These are phyloP conservation scores for Pempheris klunzingeri DNA, from an alignment of 2,797 vertebrate genomes.

Conservation along the genomic window DNA sequence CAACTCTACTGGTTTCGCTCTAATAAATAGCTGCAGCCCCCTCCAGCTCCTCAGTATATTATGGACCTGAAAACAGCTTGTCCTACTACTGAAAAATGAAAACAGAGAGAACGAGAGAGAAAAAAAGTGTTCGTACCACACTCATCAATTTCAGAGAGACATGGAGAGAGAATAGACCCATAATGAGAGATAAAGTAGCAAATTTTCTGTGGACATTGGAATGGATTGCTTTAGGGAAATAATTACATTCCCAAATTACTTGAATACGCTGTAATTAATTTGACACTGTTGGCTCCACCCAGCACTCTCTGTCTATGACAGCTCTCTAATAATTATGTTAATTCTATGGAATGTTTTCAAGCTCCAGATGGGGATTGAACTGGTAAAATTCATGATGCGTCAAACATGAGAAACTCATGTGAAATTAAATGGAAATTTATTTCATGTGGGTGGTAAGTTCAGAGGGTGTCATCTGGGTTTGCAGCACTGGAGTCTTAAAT, in stretches of 20 bases:
- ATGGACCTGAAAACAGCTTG: constrained; percentile 14
- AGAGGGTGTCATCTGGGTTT: neutral
- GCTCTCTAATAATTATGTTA: too few species aligned
- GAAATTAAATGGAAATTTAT: neutral
- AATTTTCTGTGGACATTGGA: constrained; percentile 5
- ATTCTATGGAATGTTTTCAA: neutral
- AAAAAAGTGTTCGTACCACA: neutral
- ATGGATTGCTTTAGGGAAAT: constrained; percentile 12
- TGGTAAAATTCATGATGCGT: neutral
- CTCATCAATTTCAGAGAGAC: constrained; percentile 33
- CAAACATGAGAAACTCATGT: neutral
- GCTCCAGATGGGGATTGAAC: neutral
- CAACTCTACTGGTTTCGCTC: constrained; percentile 57
- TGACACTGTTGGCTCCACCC: neutral
- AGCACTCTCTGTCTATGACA: neutral
- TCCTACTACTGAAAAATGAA: constrained; percentile 34
- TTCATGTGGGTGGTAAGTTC: neutral
- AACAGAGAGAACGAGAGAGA: neutral
- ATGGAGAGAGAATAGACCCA: constrained; percentile 3
- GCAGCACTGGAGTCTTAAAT: neutral
- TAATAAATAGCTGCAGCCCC: constrained; percentile 41
- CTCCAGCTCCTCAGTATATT: constrained; percentile 25
- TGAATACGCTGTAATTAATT: constrained; percentile 11
- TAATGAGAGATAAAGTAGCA: constrained; percentile 13
- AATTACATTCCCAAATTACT: constrained; percentile 40